Base-by-base conservation (phyloP, 35 echinoderm and acorn worm genomes). In the Hemicentrotus pulcherrimus region DNA sequence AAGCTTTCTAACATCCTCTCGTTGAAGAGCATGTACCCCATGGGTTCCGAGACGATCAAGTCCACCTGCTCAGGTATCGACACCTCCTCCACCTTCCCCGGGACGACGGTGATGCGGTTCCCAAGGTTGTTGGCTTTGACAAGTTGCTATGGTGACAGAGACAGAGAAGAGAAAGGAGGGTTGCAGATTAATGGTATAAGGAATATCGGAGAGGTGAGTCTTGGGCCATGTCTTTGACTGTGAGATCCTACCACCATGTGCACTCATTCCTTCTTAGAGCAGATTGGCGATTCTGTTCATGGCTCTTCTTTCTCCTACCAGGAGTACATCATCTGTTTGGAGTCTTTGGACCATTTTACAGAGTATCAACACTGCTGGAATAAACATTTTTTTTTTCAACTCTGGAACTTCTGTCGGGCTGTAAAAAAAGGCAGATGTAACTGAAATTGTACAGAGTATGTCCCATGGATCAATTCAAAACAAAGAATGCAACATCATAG, bases 1-100 rank as follows among this genome's bases (percentile, higher is more conserved):
- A 96, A 99, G 46, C 96, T 98, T 88, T 99, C 98, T 95, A 99
- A 52, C 98, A 99, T 99, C 50, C 98, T 96, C 70, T 99, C 98
- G 47, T 99, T 99, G 47, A 99, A 97, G 32, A 99, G 92, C 98
- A 99, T 99, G 88, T 99, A 99, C 46, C 98, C 98, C 98, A 99
- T 99, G 6, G 98, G 97, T 94, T 99, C 98, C n/a, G 97, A 98
- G 86, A 99, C 96, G 88, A 98, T 98, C 0, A 98, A 88, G 33
- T 97, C 98, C 18, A 99, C 98, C 86, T 97, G 97, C 46, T 99
- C 98, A 14, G 98, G 98, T 89, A 99, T 60, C 14, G 86, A 45
- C 32, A 98, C 95, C 60, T 99, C 98, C 90, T 99, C 98, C 30
- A 99, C 96, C 92, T 97, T 99, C 46, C 97, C 97, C 10, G 98